phyloP scores from a whole-genome alignment of 1,140 invertebrate species.

The Solen grandis region DNA sequence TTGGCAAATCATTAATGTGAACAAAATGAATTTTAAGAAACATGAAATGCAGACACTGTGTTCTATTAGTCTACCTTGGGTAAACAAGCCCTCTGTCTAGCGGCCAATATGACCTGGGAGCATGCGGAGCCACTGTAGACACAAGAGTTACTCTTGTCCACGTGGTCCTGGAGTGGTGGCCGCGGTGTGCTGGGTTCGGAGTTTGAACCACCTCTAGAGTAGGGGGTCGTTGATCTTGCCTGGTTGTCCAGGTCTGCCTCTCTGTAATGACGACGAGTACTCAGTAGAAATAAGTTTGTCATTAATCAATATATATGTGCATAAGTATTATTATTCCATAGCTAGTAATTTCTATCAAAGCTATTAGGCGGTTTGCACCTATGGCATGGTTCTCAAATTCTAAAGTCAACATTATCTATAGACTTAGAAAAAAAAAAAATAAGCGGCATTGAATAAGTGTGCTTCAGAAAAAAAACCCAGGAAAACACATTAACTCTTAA shows the following conservation, averaged over 20 bases:
- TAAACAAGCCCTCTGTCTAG: not conserved
- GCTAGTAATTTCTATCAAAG: not conserved
- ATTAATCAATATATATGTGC: not conserved
- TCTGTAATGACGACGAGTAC: not conserved
- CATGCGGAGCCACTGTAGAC: not conserved
- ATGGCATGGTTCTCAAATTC: no score
- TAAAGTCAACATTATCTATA: no score
- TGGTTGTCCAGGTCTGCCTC: not conserved
- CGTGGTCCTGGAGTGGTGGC: not conserved
- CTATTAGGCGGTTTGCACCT: no score
- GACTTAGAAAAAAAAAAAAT: no score
- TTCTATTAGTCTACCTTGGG: no score
- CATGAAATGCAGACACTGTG: no score
- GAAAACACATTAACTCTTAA: no score
- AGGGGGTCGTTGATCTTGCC: not conserved
- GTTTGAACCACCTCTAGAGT: not conserved
- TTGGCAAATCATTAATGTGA: no score
- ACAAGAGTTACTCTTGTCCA: slow-evolving; percentile 40
- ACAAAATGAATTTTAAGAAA: no score
- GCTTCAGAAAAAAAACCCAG: no score
- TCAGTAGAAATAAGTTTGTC: not conserved
- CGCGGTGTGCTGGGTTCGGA: not conserved
- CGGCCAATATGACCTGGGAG: not conserved
- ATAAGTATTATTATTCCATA: not conserved
- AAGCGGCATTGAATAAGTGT: no score